Percentiles rank a stretch among this genome's conserved stretches.
Evolutionary conservation across 2,888 invertebrate genomes (phyloP).

Genomic region (Morpho deidamia): DNA sequence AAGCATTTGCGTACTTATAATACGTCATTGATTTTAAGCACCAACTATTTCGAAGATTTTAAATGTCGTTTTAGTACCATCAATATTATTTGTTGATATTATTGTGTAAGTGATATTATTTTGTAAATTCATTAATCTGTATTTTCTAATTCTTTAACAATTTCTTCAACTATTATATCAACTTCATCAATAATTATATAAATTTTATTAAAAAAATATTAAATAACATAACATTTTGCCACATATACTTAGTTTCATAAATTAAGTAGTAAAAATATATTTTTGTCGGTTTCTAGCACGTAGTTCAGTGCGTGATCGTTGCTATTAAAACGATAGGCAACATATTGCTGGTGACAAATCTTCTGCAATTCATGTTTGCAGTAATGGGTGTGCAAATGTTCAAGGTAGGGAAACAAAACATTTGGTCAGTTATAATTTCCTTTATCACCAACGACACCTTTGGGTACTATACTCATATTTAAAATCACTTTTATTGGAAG

Average conservation of each 20-base stretch:
- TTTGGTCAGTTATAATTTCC: conserved; percentile 19
- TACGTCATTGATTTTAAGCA: no score
- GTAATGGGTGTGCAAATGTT: conserved; percentile 99
- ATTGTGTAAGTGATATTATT: no score
- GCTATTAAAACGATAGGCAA: conserved; percentile 99
- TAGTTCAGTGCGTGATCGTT: conserved; percentile 99
- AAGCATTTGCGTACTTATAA: no score
- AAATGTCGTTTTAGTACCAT: no score
- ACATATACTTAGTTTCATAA: neutral
- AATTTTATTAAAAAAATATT: no score
- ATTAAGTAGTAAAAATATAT: conserved; percentile 23
- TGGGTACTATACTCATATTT: conserved; percentile 42
- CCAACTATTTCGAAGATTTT: no score
- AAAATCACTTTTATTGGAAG: conserved; percentile 34
- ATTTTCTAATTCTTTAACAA: no score
- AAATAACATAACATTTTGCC: no score
- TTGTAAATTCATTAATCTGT: no score
- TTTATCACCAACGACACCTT: conserved; percentile 59
- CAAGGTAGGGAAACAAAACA: conserved; percentile 88
- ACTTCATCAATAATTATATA: no score
- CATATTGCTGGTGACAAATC: conserved; percentile 99
- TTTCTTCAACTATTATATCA: no score
- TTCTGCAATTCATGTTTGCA: conserved; percentile 99
- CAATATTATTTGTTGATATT: no score
- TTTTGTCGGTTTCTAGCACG: conserved; percentile 86